These are phyloP conservation scores for Forbesichthys agassizii DNA, from an alignment of 2,113 vertebrate species.

Conservation along the genomic window DNA sequence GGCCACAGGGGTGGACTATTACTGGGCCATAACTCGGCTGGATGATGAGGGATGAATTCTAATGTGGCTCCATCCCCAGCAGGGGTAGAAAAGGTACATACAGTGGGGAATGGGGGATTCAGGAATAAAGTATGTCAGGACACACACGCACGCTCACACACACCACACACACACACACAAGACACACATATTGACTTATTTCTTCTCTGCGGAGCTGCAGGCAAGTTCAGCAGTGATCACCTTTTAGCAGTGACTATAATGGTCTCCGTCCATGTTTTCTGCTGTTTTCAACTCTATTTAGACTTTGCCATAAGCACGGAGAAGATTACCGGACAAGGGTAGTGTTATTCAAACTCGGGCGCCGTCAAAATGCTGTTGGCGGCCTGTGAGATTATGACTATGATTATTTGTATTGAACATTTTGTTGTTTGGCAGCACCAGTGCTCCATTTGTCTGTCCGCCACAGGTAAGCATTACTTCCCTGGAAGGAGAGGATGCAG, in stretches of 20 bases:
- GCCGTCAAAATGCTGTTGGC: background rate
- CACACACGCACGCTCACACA: background rate
- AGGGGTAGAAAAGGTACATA: constrained; percentile 42
- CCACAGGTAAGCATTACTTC: constrained; percentile 29
- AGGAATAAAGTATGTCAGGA: constrained; percentile 49
- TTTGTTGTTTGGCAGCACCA: constrained; percentile 24
- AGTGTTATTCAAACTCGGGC: too few species aligned
- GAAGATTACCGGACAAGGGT: too few species aligned
- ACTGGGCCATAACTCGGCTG: constrained; percentile 72
- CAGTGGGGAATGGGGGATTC: constrained; percentile 45
- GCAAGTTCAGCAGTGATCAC: constrained; percentile 11
- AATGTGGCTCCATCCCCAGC: constrained; percentile 61
- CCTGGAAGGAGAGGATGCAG: constrained; percentile 26
- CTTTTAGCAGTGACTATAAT: background rate
- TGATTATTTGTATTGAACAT: background rate
- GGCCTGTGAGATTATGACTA: background rate
- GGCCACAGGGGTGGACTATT: constrained; percentile 70
- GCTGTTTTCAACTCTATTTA: constrained; percentile 1
- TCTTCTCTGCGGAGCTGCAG: background rate
- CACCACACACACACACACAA: constrained; percentile 21
- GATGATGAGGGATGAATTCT: constrained; percentile 71
- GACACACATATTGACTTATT: constrained; percentile 9
- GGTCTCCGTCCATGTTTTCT: background rate
- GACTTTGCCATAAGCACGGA: background rate
- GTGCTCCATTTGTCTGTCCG: constrained; percentile 30